Conservation (phyloP, 2,888 invertebrate genomes). For the Drosophila sordidula region DNA sequence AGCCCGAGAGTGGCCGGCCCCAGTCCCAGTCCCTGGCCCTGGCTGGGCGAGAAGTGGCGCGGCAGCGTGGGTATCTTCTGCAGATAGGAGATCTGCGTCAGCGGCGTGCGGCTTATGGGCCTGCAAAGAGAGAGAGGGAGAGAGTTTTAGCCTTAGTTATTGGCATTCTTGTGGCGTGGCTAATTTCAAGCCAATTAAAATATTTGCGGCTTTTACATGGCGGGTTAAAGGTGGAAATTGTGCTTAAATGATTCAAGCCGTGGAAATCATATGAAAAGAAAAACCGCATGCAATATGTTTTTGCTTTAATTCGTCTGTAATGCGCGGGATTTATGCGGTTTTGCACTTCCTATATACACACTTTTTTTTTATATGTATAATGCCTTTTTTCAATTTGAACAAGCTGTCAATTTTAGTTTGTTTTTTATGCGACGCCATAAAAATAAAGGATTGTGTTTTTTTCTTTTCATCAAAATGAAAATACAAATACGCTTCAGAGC, state of each 20-base stretch:
- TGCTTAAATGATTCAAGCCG: conserved; percentile 29
- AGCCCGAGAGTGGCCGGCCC: conserved; percentile 56
- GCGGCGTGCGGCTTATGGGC: conserved; percentile 84
- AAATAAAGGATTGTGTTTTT: conserved; percentile 33
- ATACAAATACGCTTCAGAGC: conserved; percentile 73
- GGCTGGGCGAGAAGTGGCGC: conserved; percentile 83
- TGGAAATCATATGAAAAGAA: conserved; percentile 64
- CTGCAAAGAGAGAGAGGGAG: conserved; percentile 58
- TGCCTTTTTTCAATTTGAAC: conserved; percentile 39
- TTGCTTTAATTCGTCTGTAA: conserved; percentile 53
- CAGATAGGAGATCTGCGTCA: conserved; percentile 84
- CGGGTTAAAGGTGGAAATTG: conserved; percentile 64
- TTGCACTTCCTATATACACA: conserved; percentile 49
- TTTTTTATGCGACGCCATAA: conserved; percentile 49
- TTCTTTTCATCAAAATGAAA: conserved; percentile 66
- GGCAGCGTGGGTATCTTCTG: conserved; percentile 84
- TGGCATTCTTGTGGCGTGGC: conserved; percentile 66
- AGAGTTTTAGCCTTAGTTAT: conserved; percentile 42
- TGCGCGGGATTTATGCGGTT: conserved; percentile 60
- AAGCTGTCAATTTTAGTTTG: conserved; percentile 77
- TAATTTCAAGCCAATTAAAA: conserved; percentile 82
- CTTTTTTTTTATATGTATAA: conserved; percentile 17
- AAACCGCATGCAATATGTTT: conserved; percentile 61
- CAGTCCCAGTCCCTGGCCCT: conserved; percentile 47
- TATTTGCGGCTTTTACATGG: conserved; percentile 45